Evolutionary conservation across 2,113 vertebrate genomes (phyloP), one percentile per base, ranked within the genome.

Genomic region (Clarias macrocephalus): DNA sequence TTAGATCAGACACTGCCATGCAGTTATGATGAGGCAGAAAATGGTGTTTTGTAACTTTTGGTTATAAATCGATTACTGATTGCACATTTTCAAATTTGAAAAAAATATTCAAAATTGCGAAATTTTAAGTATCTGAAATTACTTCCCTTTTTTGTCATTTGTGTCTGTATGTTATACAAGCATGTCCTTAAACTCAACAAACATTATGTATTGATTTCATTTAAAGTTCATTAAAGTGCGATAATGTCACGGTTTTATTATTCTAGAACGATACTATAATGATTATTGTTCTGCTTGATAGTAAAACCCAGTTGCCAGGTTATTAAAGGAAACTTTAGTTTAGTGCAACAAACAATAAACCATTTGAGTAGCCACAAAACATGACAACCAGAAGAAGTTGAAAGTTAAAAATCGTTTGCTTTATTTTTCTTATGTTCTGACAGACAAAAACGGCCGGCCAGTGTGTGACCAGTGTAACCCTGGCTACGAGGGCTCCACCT

Each of bases 401-500:
- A 30, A n/a, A 3, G 15, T 3, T 28, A 7, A 62, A 62, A 77
- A 56, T 85, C 1, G n/a, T n/a, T n/a, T 48, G 52, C 56, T 80
- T 80, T 62, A 30, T 23, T 25, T 80, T 68, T 48, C 56, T 18
- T 65, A 2, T 76, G 72, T 30, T 62, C 62, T 59, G 54, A 25
- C 85, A 97, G 96, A 92, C 62, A 62, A 76, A 0, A 91, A 86
- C 0, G 92, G 88, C 12, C 65, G 93, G 37, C 84, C 88, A 0
- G 42, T 89, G n/a, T 97, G 96, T 88, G 94, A 94, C 89, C 83
- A 91, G 63, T 97, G 96, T 88, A 94, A 65, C 37, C 82, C 87
- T 0, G 96, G 95, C 15, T 97, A 97, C 91, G 91, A 91, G 0
- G 96, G 96, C 66, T 75, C 54, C 5, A 94, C 94, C 91, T 97